Base-by-base conservation (phyloP, 1,140 invertebrate species). In the Magallana gigas region DNA sequence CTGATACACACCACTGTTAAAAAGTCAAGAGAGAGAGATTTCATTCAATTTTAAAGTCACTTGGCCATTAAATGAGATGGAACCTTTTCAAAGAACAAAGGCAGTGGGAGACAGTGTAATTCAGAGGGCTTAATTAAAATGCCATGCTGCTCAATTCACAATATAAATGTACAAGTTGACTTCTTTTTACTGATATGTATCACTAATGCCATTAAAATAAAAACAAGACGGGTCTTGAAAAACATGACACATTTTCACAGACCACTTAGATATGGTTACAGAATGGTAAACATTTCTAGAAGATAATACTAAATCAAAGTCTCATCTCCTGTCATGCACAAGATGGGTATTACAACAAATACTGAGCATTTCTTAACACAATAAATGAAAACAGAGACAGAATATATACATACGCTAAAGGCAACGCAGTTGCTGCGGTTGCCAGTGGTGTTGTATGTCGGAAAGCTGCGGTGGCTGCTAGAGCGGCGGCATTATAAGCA, bases 1-100 rank as follows among this genome's bases (percentile, higher is more conserved):
- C 96, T 98, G 98, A 96, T 98, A 98, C 90, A 98, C 97, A 95
- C 98, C 97, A 96, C 94, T 95, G 94, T 71, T 92, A 92, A 88
- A 60, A 59, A 83, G 60, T 56, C 89, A 83, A 83, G 81, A 57
- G 60, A 60, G 59, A 62, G 60, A 62, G n/a, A 62, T 29, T 76
- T 76, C 23, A 76, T 76, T 76, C 23, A 76, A 76, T 76, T 76
- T 76, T 0, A 36, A 76, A 76, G 36, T 36, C 23, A 29, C 23
- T 76, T 23, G 12, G 29, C 23, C 68, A 76, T 29, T 36, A 76
- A 76, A 76, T 29, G 12, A 18, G 12, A 36, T 11, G 18, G 18
- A 29, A 12, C 23, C 36, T 71, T 23, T 29, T 76, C 68, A 76
- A 76, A 76, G 23, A 76, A 76, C 68, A 76, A 76, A 29, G 23